Base-by-base conservation (phyloP, 2,888 invertebrate genomes). In the Tenthredo amoena region DNA sequence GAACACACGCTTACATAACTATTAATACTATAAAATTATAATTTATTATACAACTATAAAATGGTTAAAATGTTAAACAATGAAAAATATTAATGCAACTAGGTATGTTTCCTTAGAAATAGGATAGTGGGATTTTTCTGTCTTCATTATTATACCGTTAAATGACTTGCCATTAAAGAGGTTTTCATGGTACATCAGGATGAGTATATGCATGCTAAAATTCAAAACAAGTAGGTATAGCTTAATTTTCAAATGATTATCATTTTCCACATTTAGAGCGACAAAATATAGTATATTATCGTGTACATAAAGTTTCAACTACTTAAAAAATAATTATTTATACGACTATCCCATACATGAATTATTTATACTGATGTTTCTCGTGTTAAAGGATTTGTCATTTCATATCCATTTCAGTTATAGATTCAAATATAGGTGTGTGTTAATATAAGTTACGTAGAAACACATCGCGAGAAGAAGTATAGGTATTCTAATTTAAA, bases 1-100 rank as follows among this genome's bases (percentile, higher is more conserved):
- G 47, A 83, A 47, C 47, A 83, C 47, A 31, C 68, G 89, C 90
- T 90, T 88, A 90, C 85, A 79, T 85, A 83, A 86, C 87, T 90
- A 89, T 85, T 90, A 90, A 90, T 88, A 90, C 89, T 89, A 90
- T 89, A 58, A 89, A 90, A 88, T 86, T 68, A 87, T 85, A 88
- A 87, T 84, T 87, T 87, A 43, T 47, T 12, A 65, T 68, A 68
- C 68, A 65, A 34, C 31, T 31, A 65, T 26, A 71, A 71, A 26
- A 74, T 31, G 55, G 26, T 76, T 76, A 5, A 79, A 47, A 47
- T 47, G 47, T 47, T 71, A n/a, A 71, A 37, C 47, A 83, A 83
- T 71, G 7, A 71, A 65, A 83, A 47, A 83, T 83, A 68, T 47
- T 37, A 83, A 71, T 81, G 21, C 18, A 21, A 31, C 15, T 77